Percentiles rank a stretch among this genome's conserved stretches.
phyloP scores from a whole-genome alignment of 2,888 invertebrate species.

The Himalopsyche kuldschensis region DNA sequence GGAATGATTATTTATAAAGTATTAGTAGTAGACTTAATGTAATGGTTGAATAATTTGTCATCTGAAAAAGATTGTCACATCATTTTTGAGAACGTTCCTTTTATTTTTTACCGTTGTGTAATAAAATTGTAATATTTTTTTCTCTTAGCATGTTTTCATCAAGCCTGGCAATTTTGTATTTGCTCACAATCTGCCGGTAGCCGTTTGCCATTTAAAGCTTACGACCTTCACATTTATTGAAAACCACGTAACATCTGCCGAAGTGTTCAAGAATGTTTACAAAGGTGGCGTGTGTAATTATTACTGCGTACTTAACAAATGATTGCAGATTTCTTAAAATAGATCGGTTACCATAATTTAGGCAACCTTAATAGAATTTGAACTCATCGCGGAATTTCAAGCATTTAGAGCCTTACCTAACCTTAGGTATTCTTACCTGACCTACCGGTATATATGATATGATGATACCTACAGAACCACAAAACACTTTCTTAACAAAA shows the following conservation, averaged over 20 bases:
- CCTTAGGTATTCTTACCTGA: too few species aligned
- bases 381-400: too few species aligned
- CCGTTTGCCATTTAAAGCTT: slow-evolving; percentile 35
- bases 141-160: background rate
- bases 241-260: slow-evolving; percentile 32
- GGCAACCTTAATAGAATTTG: too few species aligned
- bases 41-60: background rate
- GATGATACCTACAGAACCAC: too few species aligned
- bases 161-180: background rate
- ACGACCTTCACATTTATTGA: slow-evolving; percentile 37
- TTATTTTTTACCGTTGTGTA: background rate
- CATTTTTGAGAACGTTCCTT: background rate
- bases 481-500: too few species aligned
- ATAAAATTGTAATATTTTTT: background rate
- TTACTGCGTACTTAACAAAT: background rate
- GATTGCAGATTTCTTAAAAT: background rate
- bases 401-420: too few species aligned
- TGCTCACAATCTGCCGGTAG: background rate
- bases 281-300: background rate
- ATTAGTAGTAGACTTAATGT: too few species aligned
- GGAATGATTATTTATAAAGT: too few species aligned
- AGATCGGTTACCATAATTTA: background rate
- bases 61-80: background rate
- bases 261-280: background rate
- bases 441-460: too few species aligned